These are phyloP conservation scores for Mustela lutreola DNA, from an alignment of 2,113 vertebrate species.

Conservation along the genomic window DNA sequence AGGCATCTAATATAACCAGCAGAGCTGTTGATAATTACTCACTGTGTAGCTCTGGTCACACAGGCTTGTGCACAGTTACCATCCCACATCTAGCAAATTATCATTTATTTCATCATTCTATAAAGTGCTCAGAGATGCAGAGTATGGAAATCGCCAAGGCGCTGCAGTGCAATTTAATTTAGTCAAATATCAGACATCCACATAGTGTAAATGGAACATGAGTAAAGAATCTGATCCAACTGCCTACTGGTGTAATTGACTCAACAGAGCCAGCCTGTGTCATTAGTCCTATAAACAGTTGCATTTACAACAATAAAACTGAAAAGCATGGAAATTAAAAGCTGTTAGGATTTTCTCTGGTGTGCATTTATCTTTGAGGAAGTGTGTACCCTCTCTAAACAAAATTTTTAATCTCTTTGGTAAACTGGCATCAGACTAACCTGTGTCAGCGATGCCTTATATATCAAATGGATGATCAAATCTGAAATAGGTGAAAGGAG, in stretches of 20 bases:
- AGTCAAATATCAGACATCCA: slow-evolving; percentile 88
- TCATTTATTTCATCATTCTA: slow-evolving; percentile 86
- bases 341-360: slow-evolving; percentile 90
- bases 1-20: slow-evolving; percentile 75
- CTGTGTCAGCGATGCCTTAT: slow-evolving; percentile 83
- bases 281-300: slow-evolving; percentile 90
- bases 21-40: slow-evolving; percentile 83
- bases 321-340: slow-evolving; percentile 92
- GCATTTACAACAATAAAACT: slow-evolving; percentile 91
- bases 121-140: slow-evolving; percentile 85
- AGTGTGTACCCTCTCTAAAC: slow-evolving; percentile 82
- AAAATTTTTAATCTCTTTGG: slow-evolving; percentile 85
- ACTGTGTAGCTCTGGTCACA: slow-evolving; percentile 79
- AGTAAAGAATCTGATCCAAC: slow-evolving; percentile 88
- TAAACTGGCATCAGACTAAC: slow-evolving; percentile 85
- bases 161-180: slow-evolving; percentile 87
- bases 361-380: slow-evolving; percentile 88
- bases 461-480: slow-evolving; percentile 83
- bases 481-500: slow-evolving; percentile 81
- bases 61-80: slow-evolving; percentile 75
- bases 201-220: slow-evolving; percentile 84
- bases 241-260: slow-evolving; percentile 89
- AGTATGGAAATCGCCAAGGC: slow-evolving; percentile 84
- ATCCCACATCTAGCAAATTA: slow-evolving; percentile 78
- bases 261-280: slow-evolving; percentile 87